These are phyloP conservation scores for Micronycteris hirsuta DNA, from an alignment of 2,113 vertebrate genomes.

Conservation along the genomic window DNA sequence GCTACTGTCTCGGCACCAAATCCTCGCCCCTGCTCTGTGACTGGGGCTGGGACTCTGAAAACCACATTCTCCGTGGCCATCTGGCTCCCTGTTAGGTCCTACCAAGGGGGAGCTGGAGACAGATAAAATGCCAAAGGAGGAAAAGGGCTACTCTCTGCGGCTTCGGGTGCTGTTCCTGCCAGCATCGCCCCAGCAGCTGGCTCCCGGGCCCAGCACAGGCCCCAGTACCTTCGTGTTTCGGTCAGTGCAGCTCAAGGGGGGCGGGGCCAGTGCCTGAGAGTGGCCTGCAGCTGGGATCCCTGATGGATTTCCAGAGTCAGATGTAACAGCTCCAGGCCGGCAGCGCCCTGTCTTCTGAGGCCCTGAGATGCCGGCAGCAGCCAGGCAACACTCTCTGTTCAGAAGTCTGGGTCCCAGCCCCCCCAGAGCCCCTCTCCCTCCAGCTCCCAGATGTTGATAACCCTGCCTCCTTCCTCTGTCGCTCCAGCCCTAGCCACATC, in stretches of 20 bases:
- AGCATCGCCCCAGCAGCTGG: background rate
- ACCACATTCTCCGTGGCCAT: background rate
- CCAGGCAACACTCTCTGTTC: background rate
- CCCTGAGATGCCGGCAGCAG: background rate
- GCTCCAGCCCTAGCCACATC: background rate
- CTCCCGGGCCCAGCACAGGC: background rate
- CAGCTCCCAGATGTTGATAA: background rate
- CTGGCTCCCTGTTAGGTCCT: background rate
- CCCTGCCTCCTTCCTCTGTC: background rate
- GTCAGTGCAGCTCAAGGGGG: background rate
- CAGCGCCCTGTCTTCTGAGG: background rate
- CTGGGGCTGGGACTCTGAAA: background rate
- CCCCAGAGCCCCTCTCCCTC: background rate
- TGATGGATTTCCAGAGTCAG: background rate
- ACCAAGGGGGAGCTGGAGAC: background rate
- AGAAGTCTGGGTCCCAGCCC: background rate
- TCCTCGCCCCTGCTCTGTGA: too few species aligned
- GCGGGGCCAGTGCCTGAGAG: background rate
- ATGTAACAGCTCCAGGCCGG: background rate
- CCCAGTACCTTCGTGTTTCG: background rate
- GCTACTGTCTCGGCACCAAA: background rate
- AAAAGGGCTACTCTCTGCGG: background rate
- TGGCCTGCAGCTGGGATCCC: background rate
- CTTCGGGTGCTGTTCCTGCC: background rate
- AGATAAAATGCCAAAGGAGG: background rate